A percentile compares a stretch with the other conserved stretches of the same genome.
These are phyloP conservation scores for Phaethon lepturus DNA, from an alignment of 2,113 vertebrate genomes.

Conservation along the genomic window DNA sequence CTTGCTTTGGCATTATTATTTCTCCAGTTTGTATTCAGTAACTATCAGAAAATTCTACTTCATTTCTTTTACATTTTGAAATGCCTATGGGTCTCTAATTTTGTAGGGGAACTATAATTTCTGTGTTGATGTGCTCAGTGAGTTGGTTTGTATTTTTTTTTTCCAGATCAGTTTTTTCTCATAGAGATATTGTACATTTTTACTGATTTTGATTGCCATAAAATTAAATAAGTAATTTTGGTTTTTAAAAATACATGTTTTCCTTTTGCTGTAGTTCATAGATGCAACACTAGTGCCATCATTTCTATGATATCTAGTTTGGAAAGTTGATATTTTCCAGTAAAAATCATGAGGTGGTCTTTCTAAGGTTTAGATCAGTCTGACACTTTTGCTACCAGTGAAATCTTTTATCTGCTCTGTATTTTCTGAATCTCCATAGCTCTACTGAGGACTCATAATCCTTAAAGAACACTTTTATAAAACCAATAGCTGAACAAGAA, in stretches of 20 bases:
- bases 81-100: not conserved
- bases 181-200: not conserved
- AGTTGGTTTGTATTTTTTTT: not conserved
- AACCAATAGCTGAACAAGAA: not conserved
- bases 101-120: not conserved
- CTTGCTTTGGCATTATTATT: not conserved
- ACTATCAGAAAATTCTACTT: not conserved
- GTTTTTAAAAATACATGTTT: not conserved
- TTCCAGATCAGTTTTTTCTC: not conserved
- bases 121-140: not conserved
- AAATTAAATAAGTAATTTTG: not conserved
- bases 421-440: not conserved
- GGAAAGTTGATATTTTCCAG: not conserved
- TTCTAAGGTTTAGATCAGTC: not conserved
- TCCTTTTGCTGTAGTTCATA: not conserved
- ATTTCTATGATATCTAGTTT: not conserved
- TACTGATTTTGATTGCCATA: not conserved
- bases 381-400: not conserved
- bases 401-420: not conserved
- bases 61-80: not conserved
- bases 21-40: not conserved
- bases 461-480: not conserved
- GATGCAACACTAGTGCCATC: not conserved
- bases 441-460: not conserved
- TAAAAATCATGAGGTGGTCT: not conserved